These are phyloP conservation scores for Odontocerum albicorne DNA, from an alignment of 2,888 invertebrate genomes.

Conservation along the genomic window DNA sequence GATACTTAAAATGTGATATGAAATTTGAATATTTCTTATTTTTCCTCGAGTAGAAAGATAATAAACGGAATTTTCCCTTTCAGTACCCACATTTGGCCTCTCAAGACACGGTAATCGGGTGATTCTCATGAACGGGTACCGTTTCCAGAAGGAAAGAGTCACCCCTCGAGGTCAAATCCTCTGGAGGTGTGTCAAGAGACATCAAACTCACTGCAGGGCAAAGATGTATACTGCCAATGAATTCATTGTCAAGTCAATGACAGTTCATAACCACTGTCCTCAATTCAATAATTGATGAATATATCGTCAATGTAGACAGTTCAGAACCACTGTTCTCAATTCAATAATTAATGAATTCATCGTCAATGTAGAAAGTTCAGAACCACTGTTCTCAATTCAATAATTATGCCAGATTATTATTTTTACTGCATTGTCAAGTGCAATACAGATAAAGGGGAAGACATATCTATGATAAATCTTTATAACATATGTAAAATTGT, in stretches of 20 bases:
- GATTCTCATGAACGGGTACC: conserved; percentile 29
- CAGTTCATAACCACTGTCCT: conserved; percentile 30
- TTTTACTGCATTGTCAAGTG: no score
- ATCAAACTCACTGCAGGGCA: conserved; percentile 29
- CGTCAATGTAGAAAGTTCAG: conserved; percentile 26
- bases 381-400: conserved; percentile 29
- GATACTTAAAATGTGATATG: no score
- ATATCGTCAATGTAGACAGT: no score
- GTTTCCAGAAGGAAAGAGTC: conserved; percentile 30
- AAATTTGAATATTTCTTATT: no score
- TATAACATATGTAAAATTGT: no score
- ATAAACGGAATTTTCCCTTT: conserved; percentile 10
- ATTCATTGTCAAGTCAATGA: conserved; percentile 29
- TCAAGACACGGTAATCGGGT: conserved; percentile 28
- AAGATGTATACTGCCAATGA: conserved; percentile 29
- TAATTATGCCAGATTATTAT: no score
- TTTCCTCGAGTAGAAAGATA: neutral
- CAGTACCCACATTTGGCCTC: conserved; percentile 28
- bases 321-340: conserved; percentile 31
- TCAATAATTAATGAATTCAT: conserved; percentile 12
- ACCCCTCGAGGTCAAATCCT: conserved; percentile 29
- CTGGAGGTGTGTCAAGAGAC: conserved; percentile 31
- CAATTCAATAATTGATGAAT: conserved; percentile 16
- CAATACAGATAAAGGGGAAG: no score
- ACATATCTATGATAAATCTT: no score